These are phyloP conservation scores for Stylophora pistillata DNA, from an alignment of 64 coral and sea anemone species.

Conservation along the genomic window DNA sequence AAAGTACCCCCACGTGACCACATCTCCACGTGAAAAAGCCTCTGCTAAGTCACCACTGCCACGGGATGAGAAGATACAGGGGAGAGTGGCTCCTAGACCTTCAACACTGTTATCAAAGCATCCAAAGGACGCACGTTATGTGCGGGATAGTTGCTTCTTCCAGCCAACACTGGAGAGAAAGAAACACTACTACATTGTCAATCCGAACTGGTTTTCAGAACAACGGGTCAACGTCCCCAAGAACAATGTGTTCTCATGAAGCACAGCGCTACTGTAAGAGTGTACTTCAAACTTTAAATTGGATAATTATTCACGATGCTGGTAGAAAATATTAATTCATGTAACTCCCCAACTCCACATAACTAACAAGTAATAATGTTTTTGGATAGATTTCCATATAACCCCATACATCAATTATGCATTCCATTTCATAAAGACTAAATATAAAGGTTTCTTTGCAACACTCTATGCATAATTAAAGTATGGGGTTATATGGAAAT, in stretches of 20 bases:
- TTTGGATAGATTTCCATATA: no score
- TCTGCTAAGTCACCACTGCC: neutral
- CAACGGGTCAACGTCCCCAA: constrained; percentile 27
- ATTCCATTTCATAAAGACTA: no score
- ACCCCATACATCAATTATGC: no score
- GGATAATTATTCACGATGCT: no score
- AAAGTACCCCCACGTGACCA: neutral
- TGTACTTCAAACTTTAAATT: no score
- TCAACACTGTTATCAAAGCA: constrained; percentile 29
- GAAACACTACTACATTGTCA: constrained; percentile 34
- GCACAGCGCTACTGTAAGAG: neutral
- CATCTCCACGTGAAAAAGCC: neutral
- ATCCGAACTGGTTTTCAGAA: constrained; percentile 64
- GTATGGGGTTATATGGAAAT: no score
- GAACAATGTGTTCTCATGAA: constrained; percentile 51
- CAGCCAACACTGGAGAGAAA: constrained; percentile 42
- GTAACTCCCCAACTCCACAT: no score
- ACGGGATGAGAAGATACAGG: neutral
- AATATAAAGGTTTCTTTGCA: no score
- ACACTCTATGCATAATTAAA: no score
- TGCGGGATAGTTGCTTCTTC: constrained; percentile 56
- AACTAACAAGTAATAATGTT: no score
- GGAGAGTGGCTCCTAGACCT: constrained; percentile 16
- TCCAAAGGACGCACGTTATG: neutral
- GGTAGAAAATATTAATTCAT: no score